phyloP scores from a whole-genome alignment of 2,113 vertebrate species.

The Morone saxatilis region DNA sequence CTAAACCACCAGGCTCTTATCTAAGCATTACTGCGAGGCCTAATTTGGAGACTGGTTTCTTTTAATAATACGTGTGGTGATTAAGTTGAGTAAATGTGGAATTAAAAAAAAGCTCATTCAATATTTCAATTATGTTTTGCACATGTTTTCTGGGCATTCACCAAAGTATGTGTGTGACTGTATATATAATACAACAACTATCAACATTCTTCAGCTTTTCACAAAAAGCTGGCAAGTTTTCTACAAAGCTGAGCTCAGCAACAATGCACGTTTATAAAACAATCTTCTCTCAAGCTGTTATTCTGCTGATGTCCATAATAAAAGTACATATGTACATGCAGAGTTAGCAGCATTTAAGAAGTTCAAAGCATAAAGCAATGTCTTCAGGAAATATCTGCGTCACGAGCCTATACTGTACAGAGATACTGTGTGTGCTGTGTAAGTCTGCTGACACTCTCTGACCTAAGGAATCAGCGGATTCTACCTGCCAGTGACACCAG shows the following conservation, averaged over 20 bases:
- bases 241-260: too few species aligned
- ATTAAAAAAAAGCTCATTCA: not conserved
- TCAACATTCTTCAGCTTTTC: not conserved
- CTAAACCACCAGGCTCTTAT: not conserved
- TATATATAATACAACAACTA: not conserved
- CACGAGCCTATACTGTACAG: not conserved
- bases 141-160: not conserved
- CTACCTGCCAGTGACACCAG: not conserved
- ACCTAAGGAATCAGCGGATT: not conserved
- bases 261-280: not conserved
- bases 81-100: not conserved
- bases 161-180: not conserved
- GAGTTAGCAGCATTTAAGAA: not conserved
- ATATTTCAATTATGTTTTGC: too few species aligned
- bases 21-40: not conserved
- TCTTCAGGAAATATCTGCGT: not conserved
- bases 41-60: not conserved
- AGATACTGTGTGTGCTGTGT: not conserved
- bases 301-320: not conserved
- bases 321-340: not conserved
- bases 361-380: not conserved
- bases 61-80: not conserved
- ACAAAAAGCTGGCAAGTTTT: not conserved
- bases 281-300: not conserved
- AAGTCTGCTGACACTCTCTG: not conserved